Evolutionary conservation across 2,113 vertebrate genomes (phyloP), one percentile per base, ranked within the genome.

Genomic region (Scytalopus superciliaris): DNA sequence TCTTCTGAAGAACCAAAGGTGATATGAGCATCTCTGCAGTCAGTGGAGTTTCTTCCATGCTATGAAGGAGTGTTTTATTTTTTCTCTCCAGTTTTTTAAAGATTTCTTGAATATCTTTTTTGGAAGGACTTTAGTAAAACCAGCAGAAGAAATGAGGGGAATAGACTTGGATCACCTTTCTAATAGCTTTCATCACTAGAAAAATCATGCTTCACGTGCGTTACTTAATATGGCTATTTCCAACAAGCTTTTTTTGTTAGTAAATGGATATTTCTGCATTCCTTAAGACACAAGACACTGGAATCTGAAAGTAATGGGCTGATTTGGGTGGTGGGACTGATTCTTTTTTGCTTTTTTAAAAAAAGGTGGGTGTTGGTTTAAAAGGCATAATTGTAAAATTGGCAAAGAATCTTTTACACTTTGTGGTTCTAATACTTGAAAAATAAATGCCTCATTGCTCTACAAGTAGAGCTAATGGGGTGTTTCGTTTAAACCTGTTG

Each of bases 341-440:
- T 94, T 94, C 68, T 76, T 69, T 40, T 69, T 59, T 68, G 39
- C 40, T 44, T 93, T 84, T 97, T 75, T 73, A 23, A 76, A 87
- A 94, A 97, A 96, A 94, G n/a, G 73, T 84, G 90, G 89, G 86
- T 98, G 86, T 97, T 96, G 93, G 89, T 98, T 97, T 98, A 97
- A 97, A 97, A 95, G 89, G 79, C 97, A 84, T 98, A 94, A 96
- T 78, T 97, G 82, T 95, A 97, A 98, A 98, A 98, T 98, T 97
- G 97, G 97, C 97, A 98, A 95, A 89, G 89, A 98, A 97, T 97
- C 94, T 94, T 97, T 97, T 95, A 97, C 97, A 96, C 97, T 98
- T 98, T 97, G 96, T 96, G 97, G 97, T 97, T 97, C 64, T 97
- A 97, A 98, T 99, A 99, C 99, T 99, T 99, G 99, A 99, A 99